Percentiles rank a stretch among this genome's conserved stretches.
Evolutionary conservation across 2,113 vertebrate species (phyloP).

Genomic region (Tachysurus fulvidraco): DNA sequence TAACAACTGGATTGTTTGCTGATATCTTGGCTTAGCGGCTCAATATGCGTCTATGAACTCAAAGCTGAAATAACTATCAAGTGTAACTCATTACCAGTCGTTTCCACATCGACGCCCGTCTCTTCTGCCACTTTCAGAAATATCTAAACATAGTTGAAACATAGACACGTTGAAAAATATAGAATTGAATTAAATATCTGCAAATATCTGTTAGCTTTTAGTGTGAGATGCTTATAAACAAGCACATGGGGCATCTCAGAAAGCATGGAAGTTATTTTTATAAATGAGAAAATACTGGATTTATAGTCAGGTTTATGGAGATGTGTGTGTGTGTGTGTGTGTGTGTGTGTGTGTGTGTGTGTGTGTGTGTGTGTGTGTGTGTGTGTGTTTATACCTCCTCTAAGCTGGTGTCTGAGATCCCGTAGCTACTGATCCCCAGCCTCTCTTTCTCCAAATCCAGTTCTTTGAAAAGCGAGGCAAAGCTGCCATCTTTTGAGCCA

Average conservation of each 20-base stretch:
- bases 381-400: conserved; percentile 82
- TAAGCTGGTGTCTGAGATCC: conserved; percentile 94
- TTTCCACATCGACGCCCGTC: conserved; percentile 85
- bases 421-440: conserved; percentile 91
- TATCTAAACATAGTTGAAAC: conserved; percentile 74
- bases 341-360: neutral
- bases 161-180: neutral
- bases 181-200: too few relatives aligned
- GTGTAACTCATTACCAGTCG: conserved; percentile 72
- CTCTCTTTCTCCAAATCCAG: conserved; percentile 84
- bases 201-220: too few relatives aligned
- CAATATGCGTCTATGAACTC: neutral
- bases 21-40: neutral
- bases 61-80: neutral
- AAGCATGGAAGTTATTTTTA: too few relatives aligned
- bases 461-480: conserved; percentile 88
- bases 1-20: neutral
- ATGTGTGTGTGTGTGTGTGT: neutral
- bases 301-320: neutral
- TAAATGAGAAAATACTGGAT: neutral
- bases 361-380: neutral
- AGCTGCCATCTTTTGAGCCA: conserved; percentile 88
- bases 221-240: too few relatives aligned
- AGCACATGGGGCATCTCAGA: too few relatives aligned
- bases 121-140: conserved; percentile 98